Conservation (phyloP, 2,113 vertebrate genomes). For the Vulpes ferrilata region DNA sequence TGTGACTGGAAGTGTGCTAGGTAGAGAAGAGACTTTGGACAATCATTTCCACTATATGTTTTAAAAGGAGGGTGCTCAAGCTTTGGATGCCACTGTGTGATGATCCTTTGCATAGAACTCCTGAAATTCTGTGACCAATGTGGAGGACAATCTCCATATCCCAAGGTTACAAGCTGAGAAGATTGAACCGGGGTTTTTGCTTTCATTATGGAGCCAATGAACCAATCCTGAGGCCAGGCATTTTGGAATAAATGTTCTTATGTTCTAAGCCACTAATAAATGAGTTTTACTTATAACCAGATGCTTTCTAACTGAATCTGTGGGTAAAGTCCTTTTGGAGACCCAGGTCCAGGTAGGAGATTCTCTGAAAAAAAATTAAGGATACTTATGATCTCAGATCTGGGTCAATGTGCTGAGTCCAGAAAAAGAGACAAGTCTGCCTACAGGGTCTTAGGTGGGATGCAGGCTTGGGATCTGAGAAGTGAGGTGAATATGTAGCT, state of each 20-base stretch:
- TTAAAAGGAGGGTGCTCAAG: neutral
- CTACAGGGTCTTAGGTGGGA: neutral
- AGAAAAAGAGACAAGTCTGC: neutral
- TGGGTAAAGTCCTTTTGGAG: neutral
- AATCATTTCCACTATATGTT: neutral
- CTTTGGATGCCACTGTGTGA: neutral
- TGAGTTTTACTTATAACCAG: neutral
- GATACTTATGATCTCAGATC: neutral
- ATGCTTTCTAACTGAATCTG: neutral
- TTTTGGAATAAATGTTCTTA: neutral
- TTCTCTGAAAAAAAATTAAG: neutral
- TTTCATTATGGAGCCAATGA: neutral
- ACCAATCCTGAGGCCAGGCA: neutral
- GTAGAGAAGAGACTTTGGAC: neutral
- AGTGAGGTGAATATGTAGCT: neutral
- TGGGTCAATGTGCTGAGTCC: neutral
- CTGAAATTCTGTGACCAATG: neutral
- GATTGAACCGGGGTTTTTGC: neutral
- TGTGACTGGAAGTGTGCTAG: neutral
- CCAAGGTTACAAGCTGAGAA: neutral
- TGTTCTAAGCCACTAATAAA: neutral
- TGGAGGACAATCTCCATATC: rapidly evolving
- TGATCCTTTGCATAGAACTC: neutral
- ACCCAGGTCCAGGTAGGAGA: neutral
- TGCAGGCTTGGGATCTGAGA: neutral